Conservation (phyloP, 2,797 vertebrate species). For the Gambusia yucatana region DNA sequence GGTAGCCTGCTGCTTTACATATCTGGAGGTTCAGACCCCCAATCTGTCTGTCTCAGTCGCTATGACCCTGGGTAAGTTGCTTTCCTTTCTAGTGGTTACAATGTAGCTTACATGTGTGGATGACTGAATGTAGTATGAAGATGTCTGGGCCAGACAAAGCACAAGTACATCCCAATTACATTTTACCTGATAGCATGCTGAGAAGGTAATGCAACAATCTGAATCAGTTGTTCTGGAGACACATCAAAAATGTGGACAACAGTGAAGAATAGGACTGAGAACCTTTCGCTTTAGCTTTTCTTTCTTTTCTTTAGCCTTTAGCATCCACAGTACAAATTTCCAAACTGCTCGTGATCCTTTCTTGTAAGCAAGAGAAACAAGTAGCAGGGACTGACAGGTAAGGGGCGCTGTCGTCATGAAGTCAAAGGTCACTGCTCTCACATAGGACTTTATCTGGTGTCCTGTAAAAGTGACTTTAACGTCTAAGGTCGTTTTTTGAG, state of each 20-base stretch:
- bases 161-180: too few species aligned
- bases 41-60: neutral
- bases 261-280: neutral
- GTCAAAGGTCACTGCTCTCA: neutral
- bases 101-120: neutral
- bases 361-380: neutral
- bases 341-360: neutral
- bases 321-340: neutral
- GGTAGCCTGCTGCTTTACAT: neutral
- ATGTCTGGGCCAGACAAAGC: neutral
- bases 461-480: neutral
- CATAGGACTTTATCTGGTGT: neutral
- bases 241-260: neutral
- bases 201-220: neutral
- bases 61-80: neutral
- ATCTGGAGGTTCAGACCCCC: neutral
- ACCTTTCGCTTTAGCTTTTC: neutral
- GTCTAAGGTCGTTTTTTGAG: neutral
- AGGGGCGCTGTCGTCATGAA: neutral
- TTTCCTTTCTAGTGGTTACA: neutral
- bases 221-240: neutral
- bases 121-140: neutral
- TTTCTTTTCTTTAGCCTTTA: neutral
- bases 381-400: neutral
- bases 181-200: neutral